phyloP scores from a whole-genome alignment of 2,888 invertebrate genomes.

The Chloromyia formosa region DNA sequence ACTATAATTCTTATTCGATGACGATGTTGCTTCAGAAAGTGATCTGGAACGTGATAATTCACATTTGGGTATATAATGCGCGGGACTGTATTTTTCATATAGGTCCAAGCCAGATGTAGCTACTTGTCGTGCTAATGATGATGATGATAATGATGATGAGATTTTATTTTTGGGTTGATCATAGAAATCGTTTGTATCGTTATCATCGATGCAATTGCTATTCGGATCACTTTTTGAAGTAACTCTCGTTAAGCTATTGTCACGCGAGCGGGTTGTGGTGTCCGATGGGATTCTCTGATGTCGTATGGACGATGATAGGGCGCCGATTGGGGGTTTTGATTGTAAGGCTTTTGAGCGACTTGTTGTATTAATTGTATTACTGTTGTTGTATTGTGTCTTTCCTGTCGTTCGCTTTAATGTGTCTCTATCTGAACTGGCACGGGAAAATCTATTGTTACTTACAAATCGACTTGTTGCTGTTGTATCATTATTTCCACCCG shows the following conservation, averaged over 20 bases:
- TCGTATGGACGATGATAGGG: conserved; percentile 41
- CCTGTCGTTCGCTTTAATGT: conserved; percentile 45
- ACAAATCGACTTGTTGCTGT: conserved; percentile 62
- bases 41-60: conserved; percentile 65
- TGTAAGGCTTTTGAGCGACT: conserved; percentile 47
- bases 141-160: conserved; percentile 57
- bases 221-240: conserved; percentile 61
- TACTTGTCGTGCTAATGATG: conserved; percentile 66
- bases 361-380: conserved; percentile 45
- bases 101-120: conserved; percentile 74
- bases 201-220: conserved; percentile 58
- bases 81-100: conserved; percentile 79
- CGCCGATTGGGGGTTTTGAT: conserved; percentile 49
- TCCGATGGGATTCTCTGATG: conserved; percentile 40
- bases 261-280: conserved; percentile 44
- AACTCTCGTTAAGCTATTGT: conserved; percentile 46
- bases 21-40: conserved; percentile 57
- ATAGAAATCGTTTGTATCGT: conserved; percentile 24
- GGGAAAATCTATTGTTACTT: conserved; percentile 59
- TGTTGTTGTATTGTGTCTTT: conserved; percentile 48
- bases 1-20: conserved; percentile 33
- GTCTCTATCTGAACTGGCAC: conserved; percentile 50
- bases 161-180: conserved; percentile 33
- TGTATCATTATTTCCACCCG: conserved; percentile 60
- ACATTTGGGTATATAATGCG: conserved; percentile 74